These are phyloP conservation scores for Eilema griseolum DNA, from an alignment of 2,888 invertebrate species.

Conservation along the genomic window DNA sequence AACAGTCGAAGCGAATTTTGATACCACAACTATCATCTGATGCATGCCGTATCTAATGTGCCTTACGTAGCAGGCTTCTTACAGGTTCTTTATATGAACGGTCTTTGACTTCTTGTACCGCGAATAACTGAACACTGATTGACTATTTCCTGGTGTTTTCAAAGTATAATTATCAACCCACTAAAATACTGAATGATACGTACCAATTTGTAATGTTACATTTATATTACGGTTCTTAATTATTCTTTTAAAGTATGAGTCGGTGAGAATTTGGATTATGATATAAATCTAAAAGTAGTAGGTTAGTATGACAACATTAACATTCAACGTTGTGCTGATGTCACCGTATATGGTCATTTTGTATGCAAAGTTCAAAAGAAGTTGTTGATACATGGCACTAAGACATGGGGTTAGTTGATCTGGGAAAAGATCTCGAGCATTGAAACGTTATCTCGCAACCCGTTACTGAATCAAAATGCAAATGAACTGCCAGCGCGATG, in stretches of 20 bases:
- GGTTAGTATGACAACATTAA: constrained; percentile 60
- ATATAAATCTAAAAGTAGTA: constrained; percentile 54
- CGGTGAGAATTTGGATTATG: constrained; percentile 51
- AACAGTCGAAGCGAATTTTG: constrained; percentile 55
- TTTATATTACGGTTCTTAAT: constrained; percentile 56
- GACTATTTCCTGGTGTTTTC: constrained; percentile 65
- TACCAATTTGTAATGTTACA: constrained; percentile 59
- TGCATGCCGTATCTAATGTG: constrained; percentile 73
- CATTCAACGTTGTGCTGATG: constrained; percentile 51
- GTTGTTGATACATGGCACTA: constrained; percentile 61
- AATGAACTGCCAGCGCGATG: constrained; percentile 66
- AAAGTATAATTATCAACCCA: constrained; percentile 58
- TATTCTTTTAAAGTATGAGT: constrained; percentile 50
- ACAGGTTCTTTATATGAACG: constrained; percentile 64
- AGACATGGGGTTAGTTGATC: constrained; percentile 64
- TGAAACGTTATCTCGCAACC: constrained; percentile 66
- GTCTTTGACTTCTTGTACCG: constrained; percentile 73
- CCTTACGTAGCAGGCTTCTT: constrained; percentile 62
- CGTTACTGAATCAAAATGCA: constrained; percentile 71
- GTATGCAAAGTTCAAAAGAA: constrained; percentile 59
- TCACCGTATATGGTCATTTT: constrained; percentile 59
- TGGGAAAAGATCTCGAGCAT: constrained; percentile 66
- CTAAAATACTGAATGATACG: constrained; percentile 59
- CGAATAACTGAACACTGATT: constrained; percentile 69
- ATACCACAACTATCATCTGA: constrained; percentile 63